phyloP scores from a whole-genome alignment of 2,888 invertebrate genomes.

The Tetragonisca angustula region DNA sequence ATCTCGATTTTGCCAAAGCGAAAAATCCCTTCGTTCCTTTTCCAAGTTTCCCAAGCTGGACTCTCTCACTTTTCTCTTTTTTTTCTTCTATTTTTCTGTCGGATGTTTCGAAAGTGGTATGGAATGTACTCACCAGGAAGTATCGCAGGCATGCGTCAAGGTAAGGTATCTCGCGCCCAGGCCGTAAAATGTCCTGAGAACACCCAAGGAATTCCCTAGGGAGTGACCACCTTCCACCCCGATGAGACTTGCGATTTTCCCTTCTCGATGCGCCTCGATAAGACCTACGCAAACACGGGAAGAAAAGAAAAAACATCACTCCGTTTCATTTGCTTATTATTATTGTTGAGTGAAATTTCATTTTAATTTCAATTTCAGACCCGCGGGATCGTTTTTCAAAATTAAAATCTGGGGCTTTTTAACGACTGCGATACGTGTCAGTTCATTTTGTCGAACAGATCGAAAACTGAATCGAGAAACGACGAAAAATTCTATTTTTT shows the following conservation, averaged over 20 bases:
- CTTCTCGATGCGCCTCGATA: slow-evolving; percentile 88
- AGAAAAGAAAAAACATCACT: not conserved
- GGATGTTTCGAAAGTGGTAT: slow-evolving; percentile 62
- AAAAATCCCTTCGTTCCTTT: no score
- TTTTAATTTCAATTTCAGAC: no score
- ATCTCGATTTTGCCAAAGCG: not conserved
- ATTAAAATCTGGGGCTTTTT: no score
- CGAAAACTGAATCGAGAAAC: no score
- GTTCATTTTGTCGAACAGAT: no score
- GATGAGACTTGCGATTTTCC: slow-evolving; percentile 94
- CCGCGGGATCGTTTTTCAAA: no score
- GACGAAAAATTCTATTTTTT: no score
- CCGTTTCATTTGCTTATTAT: not conserved
- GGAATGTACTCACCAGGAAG: slow-evolving; percentile 88
- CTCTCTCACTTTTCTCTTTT: no score
- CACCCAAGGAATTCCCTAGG: slow-evolving; percentile 94
- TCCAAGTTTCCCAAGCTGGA: no score
- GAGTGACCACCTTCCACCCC: slow-evolving; percentile 97
- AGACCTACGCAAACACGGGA: slow-evolving; percentile 86
- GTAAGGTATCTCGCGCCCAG: slow-evolving; percentile 95
- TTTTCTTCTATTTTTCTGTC: not conserved
- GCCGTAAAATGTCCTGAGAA: slow-evolving; percentile 94
- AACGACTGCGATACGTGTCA: no score
- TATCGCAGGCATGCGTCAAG: slow-evolving; percentile 96
- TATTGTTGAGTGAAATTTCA: not conserved